These are phyloP conservation scores for Adelosebastes latens DNA, from an alignment of 2,797 vertebrate species.

Conservation along the genomic window DNA sequence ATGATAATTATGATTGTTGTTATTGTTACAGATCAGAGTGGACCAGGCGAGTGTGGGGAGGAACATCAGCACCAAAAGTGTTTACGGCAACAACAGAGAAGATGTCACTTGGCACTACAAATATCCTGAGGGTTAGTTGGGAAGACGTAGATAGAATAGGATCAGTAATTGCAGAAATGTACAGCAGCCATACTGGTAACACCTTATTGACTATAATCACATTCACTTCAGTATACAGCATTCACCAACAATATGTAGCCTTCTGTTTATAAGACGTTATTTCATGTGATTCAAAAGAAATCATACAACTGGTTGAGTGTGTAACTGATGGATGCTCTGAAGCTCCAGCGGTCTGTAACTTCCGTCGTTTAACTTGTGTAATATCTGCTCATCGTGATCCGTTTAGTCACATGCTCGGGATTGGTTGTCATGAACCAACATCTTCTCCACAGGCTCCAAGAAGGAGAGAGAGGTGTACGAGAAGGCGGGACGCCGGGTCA, in stretches of 20 bases:
- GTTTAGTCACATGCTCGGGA: background rate
- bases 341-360: background rate
- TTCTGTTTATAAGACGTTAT: background rate
- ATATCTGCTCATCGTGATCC: background rate
- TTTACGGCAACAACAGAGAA: conserved; percentile 85
- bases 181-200: background rate
- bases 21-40: conserved; percentile 40
- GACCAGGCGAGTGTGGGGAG: conserved; percentile 79
- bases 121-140: conserved; percentile 88
- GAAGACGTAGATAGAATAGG: background rate
- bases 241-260: background rate
- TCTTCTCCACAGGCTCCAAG: conserved; percentile 74
- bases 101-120: conserved; percentile 93
- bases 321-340: background rate
- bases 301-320: background rate
- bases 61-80: conserved; percentile 93
- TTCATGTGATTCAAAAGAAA: background rate
- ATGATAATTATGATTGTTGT: background rate
- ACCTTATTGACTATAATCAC: background rate
- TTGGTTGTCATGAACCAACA: background rate
- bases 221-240: background rate
- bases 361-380: background rate
- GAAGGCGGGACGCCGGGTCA: conserved; percentile 70
- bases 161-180: background rate
- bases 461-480: conserved; percentile 81